Conservation (phyloP, 1,140 invertebrate genomes). For the Geopemphigus sp. region DNA sequence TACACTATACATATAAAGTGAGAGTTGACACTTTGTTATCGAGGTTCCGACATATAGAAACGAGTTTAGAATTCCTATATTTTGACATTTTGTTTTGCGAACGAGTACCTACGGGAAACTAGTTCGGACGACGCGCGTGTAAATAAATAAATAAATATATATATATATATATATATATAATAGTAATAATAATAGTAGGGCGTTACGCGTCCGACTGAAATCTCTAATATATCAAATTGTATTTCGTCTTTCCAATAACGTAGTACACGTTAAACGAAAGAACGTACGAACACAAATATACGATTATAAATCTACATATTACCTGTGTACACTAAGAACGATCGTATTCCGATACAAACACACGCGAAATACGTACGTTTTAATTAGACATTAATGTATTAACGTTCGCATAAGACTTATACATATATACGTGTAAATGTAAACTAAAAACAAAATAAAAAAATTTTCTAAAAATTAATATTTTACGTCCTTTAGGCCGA, state of each 20-base stretch:
- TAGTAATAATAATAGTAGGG: background rate
- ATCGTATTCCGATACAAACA: background rate
- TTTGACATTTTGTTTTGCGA: background rate
- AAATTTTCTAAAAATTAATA: no score
- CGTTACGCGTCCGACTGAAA: background rate
- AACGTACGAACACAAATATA: no score
- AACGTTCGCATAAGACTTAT: no score
- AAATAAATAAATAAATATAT: no score
- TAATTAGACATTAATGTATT: no score
- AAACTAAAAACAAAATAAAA: no score
- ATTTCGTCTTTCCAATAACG: background rate
- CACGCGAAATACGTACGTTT: background rate
- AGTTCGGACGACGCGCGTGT: background rate
- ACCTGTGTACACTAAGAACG: background rate
- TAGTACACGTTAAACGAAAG: no score
- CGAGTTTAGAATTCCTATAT: slow-evolving; percentile 29
- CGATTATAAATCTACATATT: background rate
- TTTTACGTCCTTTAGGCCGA: no score
- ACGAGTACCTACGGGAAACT: slow-evolving; percentile 2
- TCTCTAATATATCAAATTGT: background rate
- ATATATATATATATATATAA: background rate
- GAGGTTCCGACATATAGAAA: slow-evolving; percentile 38
- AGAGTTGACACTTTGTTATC: slow-evolving; percentile 47
- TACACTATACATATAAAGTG: slow-evolving; percentile 20
- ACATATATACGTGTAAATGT: no score